A percentile compares a stretch with the other conserved stretches of the same genome.
These are phyloP conservation scores for Stramonita haemastoma DNA, from an alignment of 2,888 invertebrate species.

Conservation along the genomic window DNA sequence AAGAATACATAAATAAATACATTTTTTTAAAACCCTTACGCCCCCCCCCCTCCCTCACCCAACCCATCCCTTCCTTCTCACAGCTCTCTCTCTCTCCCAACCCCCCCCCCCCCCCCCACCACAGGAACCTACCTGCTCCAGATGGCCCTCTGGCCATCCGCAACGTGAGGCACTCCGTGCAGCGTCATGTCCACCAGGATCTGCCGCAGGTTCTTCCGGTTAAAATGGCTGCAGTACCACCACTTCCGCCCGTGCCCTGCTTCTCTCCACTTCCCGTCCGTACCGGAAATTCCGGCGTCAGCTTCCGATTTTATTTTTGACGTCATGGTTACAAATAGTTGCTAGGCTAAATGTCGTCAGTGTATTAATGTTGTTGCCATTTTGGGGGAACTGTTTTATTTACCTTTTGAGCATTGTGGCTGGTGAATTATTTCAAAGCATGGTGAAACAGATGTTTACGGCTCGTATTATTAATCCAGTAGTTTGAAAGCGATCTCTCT, in stretches of 20 bases:
- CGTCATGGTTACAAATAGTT: not conserved
- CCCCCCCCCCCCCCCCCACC: not conserved
- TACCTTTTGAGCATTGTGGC: too few species aligned
- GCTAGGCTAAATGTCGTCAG: too few species aligned
- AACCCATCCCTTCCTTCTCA: not conserved
- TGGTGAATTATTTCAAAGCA: too few species aligned
- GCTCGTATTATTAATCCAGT: too few species aligned
- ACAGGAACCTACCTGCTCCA: not conserved
- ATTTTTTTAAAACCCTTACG: too few species aligned
- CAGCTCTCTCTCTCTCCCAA: not conserved
- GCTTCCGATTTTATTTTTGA: not conserved
- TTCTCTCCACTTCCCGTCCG: not conserved
- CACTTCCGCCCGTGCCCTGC: not conserved
- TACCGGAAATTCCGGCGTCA: not conserved
- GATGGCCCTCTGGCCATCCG: not conserved
- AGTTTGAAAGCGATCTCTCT: too few species aligned
- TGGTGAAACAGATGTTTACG: too few species aligned
- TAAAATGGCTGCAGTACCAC: not conserved
- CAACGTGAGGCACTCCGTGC: not conserved
- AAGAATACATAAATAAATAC: too few species aligned
- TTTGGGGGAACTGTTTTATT: too few species aligned
- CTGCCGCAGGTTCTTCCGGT: not conserved
- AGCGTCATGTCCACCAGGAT: not conserved
- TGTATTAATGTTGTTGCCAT: too few species aligned
- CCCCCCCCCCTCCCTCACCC: not conserved